Percentiles rank a stretch among this genome's conserved stretches.
phyloP scores from a whole-genome alignment of 2,888 invertebrate species.

The Cheilosia impressa region DNA sequence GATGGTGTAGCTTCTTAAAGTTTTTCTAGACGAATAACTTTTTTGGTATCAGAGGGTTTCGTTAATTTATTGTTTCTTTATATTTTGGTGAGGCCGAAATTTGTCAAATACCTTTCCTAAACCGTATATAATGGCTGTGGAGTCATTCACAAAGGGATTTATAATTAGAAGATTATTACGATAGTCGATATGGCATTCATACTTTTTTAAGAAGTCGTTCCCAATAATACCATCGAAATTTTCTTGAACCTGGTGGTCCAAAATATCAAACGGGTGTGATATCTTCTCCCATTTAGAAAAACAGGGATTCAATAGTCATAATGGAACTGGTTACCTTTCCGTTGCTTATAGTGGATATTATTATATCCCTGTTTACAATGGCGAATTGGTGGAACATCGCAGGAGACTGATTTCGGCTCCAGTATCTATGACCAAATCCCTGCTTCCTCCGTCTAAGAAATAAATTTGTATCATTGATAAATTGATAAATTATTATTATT shows the following conservation, averaged over 20 bases:
- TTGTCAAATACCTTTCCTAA: background rate
- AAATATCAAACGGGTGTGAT: background rate
- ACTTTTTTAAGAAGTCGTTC: background rate
- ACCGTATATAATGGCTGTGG: background rate
- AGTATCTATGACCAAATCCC: background rate
- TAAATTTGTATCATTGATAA: too few species aligned
- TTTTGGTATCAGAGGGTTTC: background rate
- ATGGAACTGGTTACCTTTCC: background rate
- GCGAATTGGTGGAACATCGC: background rate
- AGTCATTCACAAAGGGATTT: background rate
- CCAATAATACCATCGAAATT: background rate
- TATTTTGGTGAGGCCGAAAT: background rate
- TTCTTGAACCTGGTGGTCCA: background rate
- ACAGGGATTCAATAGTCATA: background rate
- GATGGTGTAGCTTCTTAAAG: background rate
- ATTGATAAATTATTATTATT: too few species aligned
- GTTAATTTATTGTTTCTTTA: too few species aligned
- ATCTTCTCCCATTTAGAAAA: background rate
- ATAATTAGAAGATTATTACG: background rate
- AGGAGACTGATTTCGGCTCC: slow-evolving; percentile 1
- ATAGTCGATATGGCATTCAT: background rate
- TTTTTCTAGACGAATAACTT: background rate
- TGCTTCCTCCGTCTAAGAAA: too few species aligned
- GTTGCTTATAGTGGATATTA: background rate
- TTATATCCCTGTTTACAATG: background rate